Evolutionary conservation across 2,797 vertebrate species (phyloP), one percentile per base, ranked within the genome.

Genomic region (Acipenser ruthenus): DNA sequence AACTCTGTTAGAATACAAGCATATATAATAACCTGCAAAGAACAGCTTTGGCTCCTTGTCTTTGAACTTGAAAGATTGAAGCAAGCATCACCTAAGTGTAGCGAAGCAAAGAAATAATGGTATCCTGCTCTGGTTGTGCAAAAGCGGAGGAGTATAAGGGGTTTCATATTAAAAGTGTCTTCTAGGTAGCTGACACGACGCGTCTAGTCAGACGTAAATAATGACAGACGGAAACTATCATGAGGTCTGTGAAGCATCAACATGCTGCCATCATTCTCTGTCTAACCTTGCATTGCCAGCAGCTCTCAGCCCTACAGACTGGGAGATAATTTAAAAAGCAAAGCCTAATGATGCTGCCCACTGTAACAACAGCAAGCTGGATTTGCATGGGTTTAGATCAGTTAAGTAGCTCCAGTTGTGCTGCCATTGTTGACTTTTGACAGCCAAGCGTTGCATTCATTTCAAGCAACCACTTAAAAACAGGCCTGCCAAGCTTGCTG

Each of bases 221-320:
- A 97, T 95, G 93, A 97, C 95, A 95, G 95, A 94, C 92, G 90
- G 93, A 96, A 95, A 94, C 94, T 92, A 98, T 97, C 94, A 97
- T 97, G 94, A 99, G 96, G 91, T 96, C 95, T 96, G 94, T 93
- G 95, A 96, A 96, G 95, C 95, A 91, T 97, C 93, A 91, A 90
- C 86, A 78, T 86, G 92, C 92, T 88, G 91, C 93, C 91, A 93
- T 96, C 92, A 94, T 94, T 95, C 94, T 94, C 89, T 89, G 89
- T 90, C 93, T 94, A 95, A 94, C 93, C 92, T 95, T 93, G 93
- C 95, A 90, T 93, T 91, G 92, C 94, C 86, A 91, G 89, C 91
- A 88, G 89, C 91, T 92, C 93, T 88, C 86, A 84, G 87, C 80
- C 84, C 84, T 84, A 78, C 80, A 85, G 91, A 87, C 91, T 87